A percentile compares a stretch with the other conserved stretches of the same genome.
These are phyloP conservation scores for Palaemon carinicauda DNA, from an alignment of 1,140 invertebrate species.

Conservation along the genomic window DNA sequence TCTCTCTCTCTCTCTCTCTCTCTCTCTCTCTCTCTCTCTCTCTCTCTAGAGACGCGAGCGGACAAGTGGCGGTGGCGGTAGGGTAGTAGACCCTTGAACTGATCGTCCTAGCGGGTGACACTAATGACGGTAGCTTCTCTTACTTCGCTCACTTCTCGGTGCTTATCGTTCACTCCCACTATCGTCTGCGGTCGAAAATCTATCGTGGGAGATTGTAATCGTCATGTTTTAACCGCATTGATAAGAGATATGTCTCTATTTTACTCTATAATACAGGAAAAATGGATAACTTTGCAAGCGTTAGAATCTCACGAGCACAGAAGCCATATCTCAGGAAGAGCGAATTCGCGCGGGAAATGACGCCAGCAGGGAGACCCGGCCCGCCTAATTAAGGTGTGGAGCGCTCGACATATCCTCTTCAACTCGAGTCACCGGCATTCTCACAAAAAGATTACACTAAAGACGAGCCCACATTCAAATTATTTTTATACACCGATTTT, in stretches of 20 bases:
- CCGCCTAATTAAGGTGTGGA: slow-evolving; percentile 47
- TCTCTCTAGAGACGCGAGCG: background rate
- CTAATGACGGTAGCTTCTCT: slow-evolving; percentile 24
- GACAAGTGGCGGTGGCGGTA: slow-evolving; percentile 43
- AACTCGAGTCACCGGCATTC: slow-evolving; percentile 36
- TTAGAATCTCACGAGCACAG: no score
- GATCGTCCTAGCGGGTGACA: slow-evolving; percentile 37
- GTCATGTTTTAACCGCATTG: no score
- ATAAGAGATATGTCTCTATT: no score
- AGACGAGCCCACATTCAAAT: slow-evolving; percentile 52
- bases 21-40: no score
- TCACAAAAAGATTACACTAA: slow-evolving; percentile 53
- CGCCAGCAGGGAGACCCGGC: background rate
- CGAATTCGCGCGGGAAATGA: background rate
- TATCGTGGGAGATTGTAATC: no score
- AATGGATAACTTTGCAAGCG: no score
- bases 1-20: no score
- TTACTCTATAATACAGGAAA: no score
- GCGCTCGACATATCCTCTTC: slow-evolving; percentile 38
- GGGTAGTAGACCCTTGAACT: slow-evolving; percentile 22
- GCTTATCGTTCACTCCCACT: background rate
- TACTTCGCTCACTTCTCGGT: background rate
- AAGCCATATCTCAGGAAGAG: no score
- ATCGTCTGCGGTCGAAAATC: background rate
- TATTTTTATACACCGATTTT: slow-evolving; percentile 53